Evolutionary conservation across 2,888 invertebrate species (phyloP), one percentile per base, ranked within the genome.

Genomic region (Drosophila antonietae): DNA sequence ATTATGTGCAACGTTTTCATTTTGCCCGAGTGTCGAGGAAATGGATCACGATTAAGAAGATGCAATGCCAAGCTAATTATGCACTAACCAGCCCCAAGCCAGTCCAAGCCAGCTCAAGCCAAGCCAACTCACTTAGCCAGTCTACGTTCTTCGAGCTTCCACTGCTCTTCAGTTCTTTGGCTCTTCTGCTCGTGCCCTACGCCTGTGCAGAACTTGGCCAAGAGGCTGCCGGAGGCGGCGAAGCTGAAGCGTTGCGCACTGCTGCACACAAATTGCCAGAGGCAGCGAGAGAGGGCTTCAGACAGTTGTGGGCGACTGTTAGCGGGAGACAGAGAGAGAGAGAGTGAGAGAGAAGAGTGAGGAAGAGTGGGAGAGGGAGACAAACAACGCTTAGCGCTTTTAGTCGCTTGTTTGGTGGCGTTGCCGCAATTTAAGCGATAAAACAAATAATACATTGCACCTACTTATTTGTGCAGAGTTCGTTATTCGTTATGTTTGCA

Each of bases 1-100:
- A 87, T 87, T 89, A 90, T 90, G 87, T 73, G 86, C 84, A 89
- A 87, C 90, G 86, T 87, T 86, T 87, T 90, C 81, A 87, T 87
- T 88, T 88, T 68, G 75, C 59, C 55, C 58, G 62, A 51, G 51
- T 51, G 76, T 80, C 67, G 73, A 74, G 78, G 76, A 88, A 89
- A 80, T 80, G 81, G 66, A 75, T 76, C 75, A 81, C 75, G 85
- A 84, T 89, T 84, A 84, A 78, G 68, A 67, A 63, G 71, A 37
- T 47, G 64, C 65, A 49, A 51, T 33, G 47, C 49, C 53, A 18
- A 43, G 49, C 57, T 69, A 75, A 83, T 86, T 81, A 78, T 78
- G 71, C 76, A 60, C 59, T 73, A 71, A 74, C 52, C 62, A 75
- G 61, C 65, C 67, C 33, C 51, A 60, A 51, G 67, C 63, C 58